Base-by-base conservation (phyloP, 2,113 vertebrate genomes). In the Probosciger aterrimus region DNA sequence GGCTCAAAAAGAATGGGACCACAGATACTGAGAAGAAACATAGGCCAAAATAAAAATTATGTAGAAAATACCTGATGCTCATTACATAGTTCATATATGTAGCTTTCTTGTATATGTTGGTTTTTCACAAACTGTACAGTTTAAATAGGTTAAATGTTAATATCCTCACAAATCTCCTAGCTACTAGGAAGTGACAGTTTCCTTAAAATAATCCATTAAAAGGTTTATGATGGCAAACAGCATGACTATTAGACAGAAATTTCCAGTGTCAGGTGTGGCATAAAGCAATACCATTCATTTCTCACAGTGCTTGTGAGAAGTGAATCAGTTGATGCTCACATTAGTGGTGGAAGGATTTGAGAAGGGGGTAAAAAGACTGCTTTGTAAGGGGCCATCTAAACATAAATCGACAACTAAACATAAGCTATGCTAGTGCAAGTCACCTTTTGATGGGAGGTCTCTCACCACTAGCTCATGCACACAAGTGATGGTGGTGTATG, bases 291-390 rank as follows among this genome's bases (percentile, higher is more conserved):
- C 14, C 33, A 59, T 24, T 59, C 14, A 35, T 35, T 59, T 59
- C 33, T 59, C 20, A 23, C 33, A 59, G 33, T 10, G 7, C 41
- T 49, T 31, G 27, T 64, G 53, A 80, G 44, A 64, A 84, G n/a
- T 2, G 0, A 55, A 27, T 37, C 4, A 47, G 6, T 11, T 65
- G 37, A 28, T 76, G 47, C 9, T 88, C 0, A 0, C 4, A 2
- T 47, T 49, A 33, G 19, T 1, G 5, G 27, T 0, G 0, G 50
- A 71, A 79, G 31, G 31, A n/a, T 37, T 37, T 69, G 46, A 7
- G 1, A 1, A 70, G 31, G 23, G 16, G 4, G 2, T 33, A 41
- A 41, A 55, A 50, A 43, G 11, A 6, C 67, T 25, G 27, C 27
- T 64, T 64, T 80, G 75, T n/a, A 39, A 82, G 91, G 24, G 20